Conservation (phyloP, 1,140 invertebrate genomes). For the Polypedilum pembai region DNA sequence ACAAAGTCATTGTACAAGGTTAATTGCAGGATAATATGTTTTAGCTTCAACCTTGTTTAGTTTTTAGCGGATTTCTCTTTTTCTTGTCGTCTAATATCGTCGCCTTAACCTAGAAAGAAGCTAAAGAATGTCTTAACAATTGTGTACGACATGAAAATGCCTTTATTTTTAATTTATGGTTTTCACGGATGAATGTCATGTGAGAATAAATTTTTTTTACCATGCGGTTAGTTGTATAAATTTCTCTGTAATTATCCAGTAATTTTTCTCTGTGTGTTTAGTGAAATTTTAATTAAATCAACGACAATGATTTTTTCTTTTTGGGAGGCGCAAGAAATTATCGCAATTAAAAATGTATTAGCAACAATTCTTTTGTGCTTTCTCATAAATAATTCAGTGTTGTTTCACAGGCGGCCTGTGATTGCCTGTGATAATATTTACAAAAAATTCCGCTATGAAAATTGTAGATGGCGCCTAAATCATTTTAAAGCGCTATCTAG, state of each 20-base stretch:
- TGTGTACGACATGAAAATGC: background rate
- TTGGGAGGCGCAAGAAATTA: background rate
- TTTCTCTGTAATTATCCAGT: too few species aligned
- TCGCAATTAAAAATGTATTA: too few species aligned
- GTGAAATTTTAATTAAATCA: background rate
- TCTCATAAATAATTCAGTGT: too few species aligned
- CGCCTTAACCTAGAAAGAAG: background rate
- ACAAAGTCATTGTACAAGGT: background rate
- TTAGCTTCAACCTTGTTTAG: background rate
- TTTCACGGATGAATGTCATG: background rate
- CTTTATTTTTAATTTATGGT: background rate
- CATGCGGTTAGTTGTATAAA: background rate
- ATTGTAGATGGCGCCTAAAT: too few species aligned
- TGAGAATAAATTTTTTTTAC: background rate
- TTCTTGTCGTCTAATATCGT: background rate
- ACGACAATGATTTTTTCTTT: background rate
- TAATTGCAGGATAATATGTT: constrained; percentile 15
- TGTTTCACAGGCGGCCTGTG: too few species aligned
- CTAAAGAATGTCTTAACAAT: background rate
- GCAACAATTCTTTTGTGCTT: too few species aligned
- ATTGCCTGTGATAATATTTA: too few species aligned
- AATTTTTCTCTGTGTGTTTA: too few species aligned
- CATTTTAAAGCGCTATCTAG: too few species aligned
- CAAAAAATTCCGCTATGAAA: too few species aligned
- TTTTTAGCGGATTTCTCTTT: background rate